A percentile compares a stretch with the other conserved stretches of the same genome.
phyloP scores from a whole-genome alignment of 1,140 invertebrate genomes.

The Anagrus nilaparvatae region DNA sequence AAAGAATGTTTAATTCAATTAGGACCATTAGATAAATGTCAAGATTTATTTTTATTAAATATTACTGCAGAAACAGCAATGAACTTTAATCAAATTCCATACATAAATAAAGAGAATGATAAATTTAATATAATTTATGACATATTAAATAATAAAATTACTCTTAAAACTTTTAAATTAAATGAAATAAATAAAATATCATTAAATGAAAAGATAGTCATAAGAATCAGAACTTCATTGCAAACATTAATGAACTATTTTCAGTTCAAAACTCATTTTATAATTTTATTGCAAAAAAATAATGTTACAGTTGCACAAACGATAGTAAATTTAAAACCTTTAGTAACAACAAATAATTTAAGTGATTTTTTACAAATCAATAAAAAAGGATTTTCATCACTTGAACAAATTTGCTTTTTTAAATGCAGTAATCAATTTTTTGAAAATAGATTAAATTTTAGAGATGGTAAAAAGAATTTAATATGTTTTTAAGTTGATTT shows the following conservation, averaged over 20 bases:
- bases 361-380: constrained; percentile 25
- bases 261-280: constrained; percentile 26
- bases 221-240: constrained; percentile 34
- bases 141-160: constrained; percentile 31
- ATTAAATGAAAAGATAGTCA: constrained; percentile 32
- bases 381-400: constrained; percentile 18
- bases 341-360: constrained; percentile 23
- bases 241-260: constrained; percentile 30
- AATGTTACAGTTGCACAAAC: constrained; percentile 25
- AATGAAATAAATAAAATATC: constrained; percentile 18
- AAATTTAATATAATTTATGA: constrained; percentile 27
- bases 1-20: constrained; percentile 37
- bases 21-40: constrained; percentile 28
- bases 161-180: constrained; percentile 27
- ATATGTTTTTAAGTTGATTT: too few relatives aligned
- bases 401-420: constrained; percentile 31
- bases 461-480: constrained; percentile 18
- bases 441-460: constrained; percentile 8
- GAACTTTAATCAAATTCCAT: constrained; percentile 26
- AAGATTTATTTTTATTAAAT: constrained; percentile 30
- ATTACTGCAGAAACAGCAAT: constrained; percentile 25
- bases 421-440: neutral
- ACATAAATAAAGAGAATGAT: constrained; percentile 16
- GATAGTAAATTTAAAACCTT: constrained; percentile 28
- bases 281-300: constrained; percentile 28